Base-by-base conservation (phyloP, 2,888 invertebrate genomes). In the Allygus modestus region DNA sequence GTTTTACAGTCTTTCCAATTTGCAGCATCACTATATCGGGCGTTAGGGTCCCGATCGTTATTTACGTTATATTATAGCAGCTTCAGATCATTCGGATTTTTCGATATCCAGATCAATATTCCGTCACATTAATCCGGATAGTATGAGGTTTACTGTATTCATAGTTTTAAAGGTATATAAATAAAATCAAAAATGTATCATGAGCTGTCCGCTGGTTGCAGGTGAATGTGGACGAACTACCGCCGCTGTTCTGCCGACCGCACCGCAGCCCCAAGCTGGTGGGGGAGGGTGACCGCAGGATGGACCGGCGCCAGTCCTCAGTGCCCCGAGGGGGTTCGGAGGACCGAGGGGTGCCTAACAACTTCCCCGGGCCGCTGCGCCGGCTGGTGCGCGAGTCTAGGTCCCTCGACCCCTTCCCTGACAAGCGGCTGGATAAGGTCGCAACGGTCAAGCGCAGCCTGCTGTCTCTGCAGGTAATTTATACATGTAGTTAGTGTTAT, bases 171-270 rank as follows among this genome's bases (percentile, higher is more conserved):
- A n/a, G n/a, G n/a, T n/a, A n/a, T n/a, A n/a, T n/a, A n/a, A n/a
- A n/a, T n/a, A n/a, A n/a, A n/a, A n/a, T n/a, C n/a, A n/a, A n/a
- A n/a, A n/a, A n/a, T n/a, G n/a, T n/a, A n/a, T n/a, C n/a, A 37
- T 37, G 37, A 7, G 9, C 37, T 37, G 37, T 37, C 37, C 37
- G 9, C n/a, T 75, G 41, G n/a, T 75, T 77, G 51, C 82, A 89
- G 89, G 89, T 89, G n/a, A 95, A 96, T 88, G 92, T 95, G 86
- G 93, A 93, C 81, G 95, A 96, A 87, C 90, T 94, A 87, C 95
- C 96, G 7, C 97, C 97, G 0, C 90, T 97, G 71, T 97, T 97
- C 90, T 96, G 96, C 89, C 93, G 96, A 58, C 96, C 97, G 41
- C 92, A 96, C 28, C 92, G 95, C 87, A 96, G 96, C 90, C 97